phyloP scores from a whole-genome alignment of 2,113 vertebrate genomes.

The Leiothrix lutea region DNA sequence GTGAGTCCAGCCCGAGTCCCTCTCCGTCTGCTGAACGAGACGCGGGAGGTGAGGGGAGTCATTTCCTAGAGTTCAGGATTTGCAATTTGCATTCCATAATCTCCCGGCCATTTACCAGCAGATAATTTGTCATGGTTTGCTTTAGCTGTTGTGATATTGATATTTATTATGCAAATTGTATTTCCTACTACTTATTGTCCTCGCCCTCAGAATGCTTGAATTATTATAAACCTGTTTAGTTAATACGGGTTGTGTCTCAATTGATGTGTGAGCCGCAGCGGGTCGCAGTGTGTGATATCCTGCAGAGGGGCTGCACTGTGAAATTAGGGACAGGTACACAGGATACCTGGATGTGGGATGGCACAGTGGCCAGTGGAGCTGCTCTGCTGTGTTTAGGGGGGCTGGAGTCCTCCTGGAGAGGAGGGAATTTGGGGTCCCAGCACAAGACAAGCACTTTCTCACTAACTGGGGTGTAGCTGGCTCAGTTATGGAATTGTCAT shows the following conservation, averaged over 20 bases:
- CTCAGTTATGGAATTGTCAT: neutral
- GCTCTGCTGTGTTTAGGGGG: neutral
- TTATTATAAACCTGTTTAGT: conserved; percentile 73
- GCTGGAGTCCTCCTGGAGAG: neutral
- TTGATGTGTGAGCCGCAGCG: conserved; percentile 45
- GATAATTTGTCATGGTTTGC: conserved; percentile 76
- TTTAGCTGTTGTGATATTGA: conserved; percentile 77
- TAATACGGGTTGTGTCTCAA: conserved; percentile 62
- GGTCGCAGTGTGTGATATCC: neutral
- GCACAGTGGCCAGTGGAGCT: neutral
- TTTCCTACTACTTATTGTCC: conserved; percentile 76
- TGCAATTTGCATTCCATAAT: conserved; percentile 66
- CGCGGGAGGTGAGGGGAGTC: neutral
- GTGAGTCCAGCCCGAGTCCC: neutral
- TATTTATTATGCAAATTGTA: conserved; percentile 82
- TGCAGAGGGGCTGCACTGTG: neutral
- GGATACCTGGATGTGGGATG: neutral
- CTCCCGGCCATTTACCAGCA: conserved; percentile 68
- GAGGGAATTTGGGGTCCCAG: neutral
- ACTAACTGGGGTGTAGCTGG: neutral
- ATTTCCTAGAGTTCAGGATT: conserved; percentile 47
- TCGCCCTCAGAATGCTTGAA: conserved; percentile 69
- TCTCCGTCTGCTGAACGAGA: neutral
- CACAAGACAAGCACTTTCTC: no score
- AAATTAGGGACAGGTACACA: conserved; percentile 11